Base-by-base conservation (phyloP, 2,888 invertebrate genomes). In the Craniophora ligustri region DNA sequence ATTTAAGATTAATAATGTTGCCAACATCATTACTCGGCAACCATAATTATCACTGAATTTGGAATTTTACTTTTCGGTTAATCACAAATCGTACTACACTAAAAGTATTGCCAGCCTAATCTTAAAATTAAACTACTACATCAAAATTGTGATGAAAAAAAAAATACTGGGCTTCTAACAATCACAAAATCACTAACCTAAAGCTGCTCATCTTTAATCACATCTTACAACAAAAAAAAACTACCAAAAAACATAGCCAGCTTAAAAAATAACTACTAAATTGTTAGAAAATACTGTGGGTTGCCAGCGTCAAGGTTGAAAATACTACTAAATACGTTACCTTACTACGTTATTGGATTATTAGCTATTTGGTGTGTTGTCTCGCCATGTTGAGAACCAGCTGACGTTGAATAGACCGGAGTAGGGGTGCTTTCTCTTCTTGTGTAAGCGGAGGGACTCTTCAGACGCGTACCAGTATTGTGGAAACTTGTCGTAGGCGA, bases 381-480 rank as follows among this genome's bases (percentile, higher is more conserved):
- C 92, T 0, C 82, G 79, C 92, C 92, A 93, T 0, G 85, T 81
- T 5, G 82, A 70, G 46, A 78, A 83, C 92, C 92, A 93, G 46
- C 86, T 90, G 28, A 82, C 75, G 18, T 90, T 87, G 3, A 84
- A 87, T 86, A 92, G 82, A 28, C 82, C 92, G 0, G 91, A 81
- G 62, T 93, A 91, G 0, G 92, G 92, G 4, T 93, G 92, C 79
- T 93, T 93, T 7, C 92, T 53, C 15, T 93, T 93, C 67, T 91
- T 92, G 67, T 93, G 92, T 0, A 92, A 75, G 0, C 92, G 62
- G 0, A 93, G 74, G 0, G 92, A 93, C 19, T 93, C 92, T 28
- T 93, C 92, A 0, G 90, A 90, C 0, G 92, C 92, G 50, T 91
- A 93, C 92, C 92, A 93, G 57, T 81, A 90, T 38, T 93, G 92